A percentile compares a stretch with the other conserved stretches of the same genome.
Conservation (phyloP, 2,113 vertebrate species). For the Gymnobelideus leadbeateri region DNA sequence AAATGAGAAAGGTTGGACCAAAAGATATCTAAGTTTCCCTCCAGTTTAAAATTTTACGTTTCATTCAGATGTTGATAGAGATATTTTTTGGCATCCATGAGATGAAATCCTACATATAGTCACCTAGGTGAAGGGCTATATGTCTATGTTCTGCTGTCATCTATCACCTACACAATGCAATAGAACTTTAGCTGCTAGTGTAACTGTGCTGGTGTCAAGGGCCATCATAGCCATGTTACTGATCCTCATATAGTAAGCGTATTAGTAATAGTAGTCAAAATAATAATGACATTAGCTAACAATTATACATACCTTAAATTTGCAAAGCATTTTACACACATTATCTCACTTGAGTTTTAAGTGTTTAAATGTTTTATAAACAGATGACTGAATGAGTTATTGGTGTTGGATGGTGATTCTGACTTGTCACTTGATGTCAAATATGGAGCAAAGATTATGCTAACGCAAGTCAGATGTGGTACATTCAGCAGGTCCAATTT, state of each 20-base stretch:
- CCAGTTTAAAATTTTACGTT: background rate
- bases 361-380: background rate
- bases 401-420: background rate
- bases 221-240: background rate
- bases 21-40: background rate
- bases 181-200: background rate
- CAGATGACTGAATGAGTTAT: background rate
- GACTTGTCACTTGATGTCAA: conserved; percentile 12
- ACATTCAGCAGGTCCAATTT: conserved; percentile 11
- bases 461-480: conserved; percentile 3
- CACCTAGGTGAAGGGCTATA: conserved; percentile 20
- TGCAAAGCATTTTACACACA: background rate
- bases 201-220: background rate
- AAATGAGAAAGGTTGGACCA: background rate
- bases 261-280: background rate
- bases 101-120: background rate
- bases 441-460: conserved; percentile 15
- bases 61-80: background rate
- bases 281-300: background rate
- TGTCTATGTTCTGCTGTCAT: background rate
- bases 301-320: background rate
- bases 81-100: conserved; percentile 42
- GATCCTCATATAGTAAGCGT: background rate
- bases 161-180: background rate
- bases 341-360: background rate